Percentiles rank a stretch among this genome's conserved stretches.
phyloP scores from a whole-genome alignment of 1,140 invertebrate species.

The Orchesella cincta region DNA sequence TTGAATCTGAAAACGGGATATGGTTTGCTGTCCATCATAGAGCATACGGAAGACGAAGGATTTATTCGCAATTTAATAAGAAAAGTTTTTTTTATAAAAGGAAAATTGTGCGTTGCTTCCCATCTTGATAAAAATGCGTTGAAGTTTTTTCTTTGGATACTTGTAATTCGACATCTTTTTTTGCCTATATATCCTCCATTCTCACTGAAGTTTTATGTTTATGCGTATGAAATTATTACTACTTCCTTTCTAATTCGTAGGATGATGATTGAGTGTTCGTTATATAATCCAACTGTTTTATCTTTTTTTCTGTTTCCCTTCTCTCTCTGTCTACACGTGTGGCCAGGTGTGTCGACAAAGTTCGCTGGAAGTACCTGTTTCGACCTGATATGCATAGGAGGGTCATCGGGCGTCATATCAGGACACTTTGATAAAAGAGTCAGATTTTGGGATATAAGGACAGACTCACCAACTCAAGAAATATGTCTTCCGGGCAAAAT shows the following conservation, averaged over 20 bases:
- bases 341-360: slow-evolving; percentile 86
- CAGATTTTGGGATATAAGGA: slow-evolving; percentile 91
- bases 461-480: slow-evolving; percentile 58
- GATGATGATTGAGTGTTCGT: no score
- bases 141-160: slow-evolving; percentile 8
- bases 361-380: slow-evolving; percentile 96
- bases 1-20: no score
- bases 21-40: no score
- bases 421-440: slow-evolving; percentile 97
- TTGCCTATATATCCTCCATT: no score
- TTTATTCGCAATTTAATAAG: no score
- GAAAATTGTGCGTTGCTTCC: no score
- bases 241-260: no score
- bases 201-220: no score
- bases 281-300: not conserved
- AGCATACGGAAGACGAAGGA: no score
- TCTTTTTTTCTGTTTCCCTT: slow-evolving; percentile 1
- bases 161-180: no score
- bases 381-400: slow-evolving; percentile 88
- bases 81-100: no score
- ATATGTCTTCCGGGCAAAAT: slow-evolving; percentile 88
- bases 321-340: not conserved
- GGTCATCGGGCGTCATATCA: slow-evolving; percentile 85
- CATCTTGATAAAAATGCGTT: slow-evolving; percentile 15
- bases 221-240: no score